A percentile compares a stretch with the other conserved stretches of the same genome.
Evolutionary conservation across 2,888 invertebrate species (phyloP).

Genomic region (Bombyx huttoni): DNA sequence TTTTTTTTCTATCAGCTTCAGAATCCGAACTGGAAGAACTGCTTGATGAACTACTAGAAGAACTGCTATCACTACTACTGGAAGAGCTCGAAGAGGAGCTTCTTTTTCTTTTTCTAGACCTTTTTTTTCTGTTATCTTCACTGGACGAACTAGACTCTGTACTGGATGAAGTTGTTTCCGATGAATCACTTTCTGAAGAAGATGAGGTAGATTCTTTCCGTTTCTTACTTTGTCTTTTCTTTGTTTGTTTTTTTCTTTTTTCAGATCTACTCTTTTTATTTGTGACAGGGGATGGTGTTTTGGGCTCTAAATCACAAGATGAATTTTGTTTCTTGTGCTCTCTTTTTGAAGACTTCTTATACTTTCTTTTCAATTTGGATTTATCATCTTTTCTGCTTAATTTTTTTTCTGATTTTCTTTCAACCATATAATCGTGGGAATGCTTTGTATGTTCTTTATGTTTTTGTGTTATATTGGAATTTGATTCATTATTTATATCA

Average conservation of each 20-base stretch:
- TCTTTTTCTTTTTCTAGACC: slow-evolving; percentile 27
- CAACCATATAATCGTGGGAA: not conserved
- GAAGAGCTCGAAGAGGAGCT: slow-evolving; percentile 44
- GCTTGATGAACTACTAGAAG: slow-evolving; percentile 31
- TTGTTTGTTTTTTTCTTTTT: slow-evolving; percentile 8
- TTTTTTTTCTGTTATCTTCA: slow-evolving; percentile 39
- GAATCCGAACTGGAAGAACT: slow-evolving; percentile 46
- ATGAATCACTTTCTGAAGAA: slow-evolving; percentile 42
- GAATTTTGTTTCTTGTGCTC: slow-evolving; percentile 5
- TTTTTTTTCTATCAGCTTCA: slow-evolving; percentile 30
- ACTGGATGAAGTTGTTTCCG: slow-evolving; percentile 43
- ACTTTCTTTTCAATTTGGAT: not conserved
- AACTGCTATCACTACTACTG: slow-evolving; percentile 27
- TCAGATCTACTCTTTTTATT: slow-evolving; percentile 10
- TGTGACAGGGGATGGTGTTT: slow-evolving; percentile 19
- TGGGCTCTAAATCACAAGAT: slow-evolving; percentile 5
- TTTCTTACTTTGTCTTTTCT: slow-evolving; percentile 25
- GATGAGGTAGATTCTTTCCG: slow-evolving; percentile 48
- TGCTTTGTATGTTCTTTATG: slow-evolving; percentile 1
- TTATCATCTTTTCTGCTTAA: slow-evolving; percentile 3
- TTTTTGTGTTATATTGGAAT: not conserved
- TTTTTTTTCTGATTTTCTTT: not conserved
- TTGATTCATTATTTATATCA: not conserved
- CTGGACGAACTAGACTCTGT: slow-evolving; percentile 50
- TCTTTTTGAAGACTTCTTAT: slow-evolving; percentile 8